Percentiles rank a stretch among this genome's conserved stretches.
These are phyloP conservation scores for Orbicella faveolata DNA, from an alignment of 64 coral and sea anemone genomes.

Conservation along the genomic window DNA sequence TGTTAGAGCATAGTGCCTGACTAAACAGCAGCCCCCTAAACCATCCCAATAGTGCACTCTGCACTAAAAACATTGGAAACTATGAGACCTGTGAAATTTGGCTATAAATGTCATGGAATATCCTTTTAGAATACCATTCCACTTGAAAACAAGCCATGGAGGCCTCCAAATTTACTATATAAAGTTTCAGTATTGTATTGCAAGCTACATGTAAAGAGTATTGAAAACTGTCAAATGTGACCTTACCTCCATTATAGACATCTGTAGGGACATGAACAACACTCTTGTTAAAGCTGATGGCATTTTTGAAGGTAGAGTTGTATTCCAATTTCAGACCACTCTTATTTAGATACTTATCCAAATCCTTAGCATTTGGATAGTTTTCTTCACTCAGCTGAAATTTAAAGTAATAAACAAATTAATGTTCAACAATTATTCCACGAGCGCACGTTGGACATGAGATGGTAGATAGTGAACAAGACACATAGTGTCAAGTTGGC, in stretches of 20 bases:
- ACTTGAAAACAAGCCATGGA: no score
- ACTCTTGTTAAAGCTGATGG: conserved; percentile 61
- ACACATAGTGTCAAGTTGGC: no score
- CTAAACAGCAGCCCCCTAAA: no score
- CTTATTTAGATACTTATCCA: conserved; percentile 44
- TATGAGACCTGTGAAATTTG: no score
- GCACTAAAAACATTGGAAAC: no score
- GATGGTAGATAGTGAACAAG: no score
- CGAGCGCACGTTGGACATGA: not conserved
- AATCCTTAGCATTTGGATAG: conserved; percentile 62
- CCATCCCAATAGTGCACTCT: no score
- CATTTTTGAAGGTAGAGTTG: conserved; percentile 20
- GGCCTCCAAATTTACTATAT: not conserved
- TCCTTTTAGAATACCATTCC: no score
- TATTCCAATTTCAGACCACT: conserved; percentile 22
- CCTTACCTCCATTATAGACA: conserved; percentile 77
- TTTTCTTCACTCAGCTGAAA: conserved; percentile 33
- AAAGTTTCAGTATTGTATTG: no score
- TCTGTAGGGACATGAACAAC: conserved; percentile 75
- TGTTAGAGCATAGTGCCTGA: no score
- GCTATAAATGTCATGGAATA: no score
- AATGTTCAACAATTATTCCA: not conserved
- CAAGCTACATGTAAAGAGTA: not conserved
- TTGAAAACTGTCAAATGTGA: not conserved
- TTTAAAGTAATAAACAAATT: not conserved